Conservation (phyloP, 1,140 invertebrate genomes). For the Pissodes strobi region DNA sequence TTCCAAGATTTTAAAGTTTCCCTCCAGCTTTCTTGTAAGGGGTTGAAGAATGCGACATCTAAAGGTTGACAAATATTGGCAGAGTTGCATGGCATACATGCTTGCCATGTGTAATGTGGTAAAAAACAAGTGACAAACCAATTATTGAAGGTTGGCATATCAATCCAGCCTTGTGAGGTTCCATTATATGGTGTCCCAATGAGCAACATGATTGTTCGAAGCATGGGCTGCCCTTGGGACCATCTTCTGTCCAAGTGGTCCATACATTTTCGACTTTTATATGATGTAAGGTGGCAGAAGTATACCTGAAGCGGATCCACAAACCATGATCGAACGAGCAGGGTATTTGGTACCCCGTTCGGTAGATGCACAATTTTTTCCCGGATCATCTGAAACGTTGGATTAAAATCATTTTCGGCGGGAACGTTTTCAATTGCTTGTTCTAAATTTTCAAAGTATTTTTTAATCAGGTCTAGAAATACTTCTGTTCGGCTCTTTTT, state of each 20-base stretch:
- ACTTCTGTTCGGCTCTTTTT: too few species aligned
- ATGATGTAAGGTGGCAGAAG: too few species aligned
- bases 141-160: too few species aligned
- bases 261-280: background rate
- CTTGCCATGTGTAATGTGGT: conserved; percentile 3
- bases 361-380: conserved; percentile 3
- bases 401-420: background rate
- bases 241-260: too few species aligned
- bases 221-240: background rate
- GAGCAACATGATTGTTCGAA: conserved; percentile 9
- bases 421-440: too few species aligned
- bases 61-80: background rate
- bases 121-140: too few species aligned
- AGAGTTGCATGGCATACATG: conserved; percentile 4
- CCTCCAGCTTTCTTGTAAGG: background rate
- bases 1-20: too few species aligned
- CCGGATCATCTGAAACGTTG: conserved; percentile 3
- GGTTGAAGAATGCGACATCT: background rate
- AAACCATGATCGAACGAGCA: background rate
- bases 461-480: background rate
- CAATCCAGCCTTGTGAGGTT: conserved; percentile 9
- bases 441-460: too few species aligned
- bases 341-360: conserved; percentile 5
- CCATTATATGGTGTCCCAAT: conserved; percentile 1
- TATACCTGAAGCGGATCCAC: background rate